These are phyloP conservation scores for Brachionus rubens DNA, from an alignment of 1,140 invertebrate species.

Conservation along the genomic window DNA sequence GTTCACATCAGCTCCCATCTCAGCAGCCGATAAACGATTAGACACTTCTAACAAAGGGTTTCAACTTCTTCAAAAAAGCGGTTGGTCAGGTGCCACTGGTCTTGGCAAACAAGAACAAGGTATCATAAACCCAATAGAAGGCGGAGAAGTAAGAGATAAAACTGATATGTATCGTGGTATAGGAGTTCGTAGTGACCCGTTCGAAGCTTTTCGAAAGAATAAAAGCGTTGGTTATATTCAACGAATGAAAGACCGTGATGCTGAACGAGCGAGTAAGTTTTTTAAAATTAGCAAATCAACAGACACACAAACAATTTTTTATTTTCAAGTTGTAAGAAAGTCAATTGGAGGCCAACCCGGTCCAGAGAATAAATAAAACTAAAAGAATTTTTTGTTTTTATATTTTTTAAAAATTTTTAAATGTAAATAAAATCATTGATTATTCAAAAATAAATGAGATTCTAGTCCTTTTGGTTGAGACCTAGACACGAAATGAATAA, in stretches of 20 bases:
- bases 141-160: conserved; percentile 82
- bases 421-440: conserved; percentile 34
- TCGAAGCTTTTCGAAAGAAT: conserved; percentile 92
- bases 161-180: conserved; percentile 88
- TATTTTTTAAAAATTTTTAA: conserved; percentile 6
- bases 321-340: conserved; percentile 17
- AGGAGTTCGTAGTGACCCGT: conserved; percentile 83
- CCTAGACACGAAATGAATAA: background rate
- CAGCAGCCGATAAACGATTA: conserved; percentile 57
- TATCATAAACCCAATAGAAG: conserved; percentile 86
- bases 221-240: conserved; percentile 70
- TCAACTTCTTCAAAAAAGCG: conserved; percentile 90
- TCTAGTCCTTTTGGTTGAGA: background rate
- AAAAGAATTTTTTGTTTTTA: conserved; percentile 14
- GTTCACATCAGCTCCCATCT: conserved; percentile 67
- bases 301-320: background rate
- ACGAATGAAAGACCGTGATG: background rate
- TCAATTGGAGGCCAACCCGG: background rate
- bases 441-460: conserved; percentile 9
- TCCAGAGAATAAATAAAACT: conserved; percentile 30
- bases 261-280: background rate
- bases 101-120: conserved; percentile 87
- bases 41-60: conserved; percentile 89
- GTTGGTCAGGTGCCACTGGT: conserved; percentile 78
- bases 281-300: background rate